Percentiles rank a stretch among this genome's conserved stretches.
Conservation (phyloP, 2,888 invertebrate genomes). For the Xanthia togata region DNA sequence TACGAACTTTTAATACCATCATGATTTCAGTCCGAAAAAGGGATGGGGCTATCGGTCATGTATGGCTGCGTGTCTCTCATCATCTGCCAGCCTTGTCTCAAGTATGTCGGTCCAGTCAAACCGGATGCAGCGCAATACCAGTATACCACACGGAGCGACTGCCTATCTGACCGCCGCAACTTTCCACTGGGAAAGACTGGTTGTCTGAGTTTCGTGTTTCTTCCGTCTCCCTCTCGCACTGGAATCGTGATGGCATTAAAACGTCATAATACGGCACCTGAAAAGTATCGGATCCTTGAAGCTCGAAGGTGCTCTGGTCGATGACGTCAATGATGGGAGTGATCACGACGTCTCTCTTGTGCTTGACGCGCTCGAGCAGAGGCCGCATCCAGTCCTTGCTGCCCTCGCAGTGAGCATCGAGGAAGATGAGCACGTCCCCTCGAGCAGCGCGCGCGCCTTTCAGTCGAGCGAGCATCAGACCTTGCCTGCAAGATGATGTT, state of each 20-base stretch:
- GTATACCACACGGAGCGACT: not conserved
- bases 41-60: not conserved
- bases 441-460: constrained; percentile 95
- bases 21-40: not conserved
- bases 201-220: not conserved
- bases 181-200: not conserved
- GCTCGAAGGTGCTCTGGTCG: constrained; percentile 93
- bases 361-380: constrained; percentile 92
- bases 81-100: too few species aligned
- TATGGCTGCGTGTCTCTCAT: not conserved
- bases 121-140: too few species aligned
- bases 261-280: constrained; percentile 73
- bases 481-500: constrained; percentile 89
- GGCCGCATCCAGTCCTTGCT: constrained; percentile 96
- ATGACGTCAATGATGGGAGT: constrained; percentile 99
- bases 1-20: not conserved
- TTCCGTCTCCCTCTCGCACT: not conserved
- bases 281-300: constrained; percentile 77
- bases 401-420: constrained; percentile 98
- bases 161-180: not conserved
- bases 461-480: constrained; percentile 96
- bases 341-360: constrained; percentile 94
- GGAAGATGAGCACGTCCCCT: constrained; percentile 95
- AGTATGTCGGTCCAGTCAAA: not conserved
- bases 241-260: not conserved